Conservation (phyloP, 2,113 vertebrate species). For the Forbesichthys papilliferus region DNA sequence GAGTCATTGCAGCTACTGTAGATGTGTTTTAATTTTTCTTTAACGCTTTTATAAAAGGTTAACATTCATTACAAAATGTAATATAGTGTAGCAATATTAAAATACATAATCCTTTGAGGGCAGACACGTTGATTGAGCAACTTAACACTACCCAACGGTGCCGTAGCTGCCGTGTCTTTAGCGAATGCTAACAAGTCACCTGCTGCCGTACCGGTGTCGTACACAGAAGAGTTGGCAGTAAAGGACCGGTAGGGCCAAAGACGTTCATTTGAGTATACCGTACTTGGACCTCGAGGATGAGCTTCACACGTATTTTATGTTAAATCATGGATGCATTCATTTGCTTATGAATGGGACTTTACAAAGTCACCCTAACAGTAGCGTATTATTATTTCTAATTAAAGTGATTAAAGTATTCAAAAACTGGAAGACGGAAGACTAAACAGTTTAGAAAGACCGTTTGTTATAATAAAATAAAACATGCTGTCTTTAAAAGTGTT, state of each 20-base stretch:
- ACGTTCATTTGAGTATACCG: too few relatives aligned
- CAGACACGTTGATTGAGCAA: neutral
- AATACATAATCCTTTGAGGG: neutral
- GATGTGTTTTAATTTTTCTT: neutral
- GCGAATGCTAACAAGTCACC: too few relatives aligned
- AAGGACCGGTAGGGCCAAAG: too few relatives aligned
- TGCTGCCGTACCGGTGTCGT: too few relatives aligned
- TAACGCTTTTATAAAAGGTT: neutral
- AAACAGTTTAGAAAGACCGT: too few relatives aligned
- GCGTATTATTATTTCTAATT: too few relatives aligned
- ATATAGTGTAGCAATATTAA: neutral
- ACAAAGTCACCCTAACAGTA: too few relatives aligned
- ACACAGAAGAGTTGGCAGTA: too few relatives aligned
- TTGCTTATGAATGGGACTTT: too few relatives aligned
- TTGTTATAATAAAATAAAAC: neutral
- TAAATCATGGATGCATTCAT: too few relatives aligned
- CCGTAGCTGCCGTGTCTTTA: neutral
- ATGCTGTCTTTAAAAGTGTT: neutral
- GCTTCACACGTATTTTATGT: neutral
- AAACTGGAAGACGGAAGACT: too few relatives aligned
- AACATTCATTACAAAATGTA: neutral
- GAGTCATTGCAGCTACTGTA: slow-evolving; percentile 66
- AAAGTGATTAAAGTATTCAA: too few relatives aligned
- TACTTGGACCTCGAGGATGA: neutral
- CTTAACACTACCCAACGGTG: slow-evolving; percentile 29